phyloP scores from a whole-genome alignment of 2,797 vertebrate species.

The Dallia pectoralis region DNA sequence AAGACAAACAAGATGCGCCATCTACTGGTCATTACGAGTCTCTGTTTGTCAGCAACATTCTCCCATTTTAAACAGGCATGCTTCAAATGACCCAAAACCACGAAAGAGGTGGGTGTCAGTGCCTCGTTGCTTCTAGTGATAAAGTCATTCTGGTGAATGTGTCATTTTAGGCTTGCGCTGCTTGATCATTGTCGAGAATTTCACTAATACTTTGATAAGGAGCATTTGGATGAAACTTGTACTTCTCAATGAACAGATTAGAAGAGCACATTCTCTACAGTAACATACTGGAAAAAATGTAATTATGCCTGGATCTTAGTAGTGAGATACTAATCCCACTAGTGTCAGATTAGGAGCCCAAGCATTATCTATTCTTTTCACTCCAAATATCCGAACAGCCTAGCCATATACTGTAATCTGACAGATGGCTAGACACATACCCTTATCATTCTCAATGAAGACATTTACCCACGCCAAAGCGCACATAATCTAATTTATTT shows the following conservation, averaged over 20 bases:
- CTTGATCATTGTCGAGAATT: neutral
- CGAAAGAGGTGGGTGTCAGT: too few relatives aligned
- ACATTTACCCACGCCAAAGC: neutral
- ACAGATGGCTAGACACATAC: conserved; percentile 52
- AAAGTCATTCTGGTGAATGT: neutral
- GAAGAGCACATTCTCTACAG: neutral
- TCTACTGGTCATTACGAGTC: too few relatives aligned
- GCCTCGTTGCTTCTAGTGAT: too few relatives aligned
- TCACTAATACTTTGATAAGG: neutral
- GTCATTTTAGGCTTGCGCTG: neutral
- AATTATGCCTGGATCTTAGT: conserved; percentile 15
- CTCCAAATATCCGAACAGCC: conserved; percentile 29
- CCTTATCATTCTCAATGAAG: neutral
- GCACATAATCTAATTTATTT: neutral
- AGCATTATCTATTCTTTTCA: conserved; percentile 33
- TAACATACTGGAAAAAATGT: too few relatives aligned
- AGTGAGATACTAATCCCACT: conserved; percentile 25
- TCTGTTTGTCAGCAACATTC: too few relatives aligned
- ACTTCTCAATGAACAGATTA: too few relatives aligned
- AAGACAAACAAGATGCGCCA: too few relatives aligned
- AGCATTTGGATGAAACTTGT: too few relatives aligned
- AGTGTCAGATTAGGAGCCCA: conserved; percentile 13
- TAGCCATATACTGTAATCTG: conserved; percentile 39
- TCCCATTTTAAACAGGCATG: too few relatives aligned
- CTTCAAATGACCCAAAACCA: too few relatives aligned